Conservation (phyloP, 2,888 invertebrate genomes). For the Xanthia togata region DNA sequence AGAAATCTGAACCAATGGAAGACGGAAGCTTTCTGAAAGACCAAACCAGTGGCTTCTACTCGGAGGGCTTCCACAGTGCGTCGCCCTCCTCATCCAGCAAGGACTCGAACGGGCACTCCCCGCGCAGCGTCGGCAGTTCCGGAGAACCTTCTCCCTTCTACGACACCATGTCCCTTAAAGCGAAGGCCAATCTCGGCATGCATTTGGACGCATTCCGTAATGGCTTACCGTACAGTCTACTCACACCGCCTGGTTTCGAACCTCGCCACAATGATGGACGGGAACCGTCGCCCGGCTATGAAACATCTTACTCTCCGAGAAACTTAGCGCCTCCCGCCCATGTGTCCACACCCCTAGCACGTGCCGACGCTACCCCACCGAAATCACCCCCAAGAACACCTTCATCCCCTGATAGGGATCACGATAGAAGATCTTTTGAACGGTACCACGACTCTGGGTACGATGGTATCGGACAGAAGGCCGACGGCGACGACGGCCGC, state of each 20-base stretch:
- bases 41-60: slow-evolving; percentile 91
- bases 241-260: slow-evolving; percentile 91
- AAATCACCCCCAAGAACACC: slow-evolving; percentile 85
- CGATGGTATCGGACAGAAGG: slow-evolving; percentile 81
- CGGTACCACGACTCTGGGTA: slow-evolving; percentile 89
- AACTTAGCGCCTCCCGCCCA: slow-evolving; percentile 79
- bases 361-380: slow-evolving; percentile 85
- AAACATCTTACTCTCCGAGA: slow-evolving; percentile 81
- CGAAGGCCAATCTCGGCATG: slow-evolving; percentile 86
- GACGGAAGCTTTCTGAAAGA: slow-evolving; percentile 88
- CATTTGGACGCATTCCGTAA: slow-evolving; percentile 85
- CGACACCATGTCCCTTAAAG: slow-evolving; percentile 83
- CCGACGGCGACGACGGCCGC: slow-evolving; percentile 85
- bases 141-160: slow-evolving; percentile 85
- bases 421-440: slow-evolving; percentile 81
- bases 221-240: slow-evolving; percentile 90
- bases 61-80: slow-evolving; percentile 91
- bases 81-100: slow-evolving; percentile 91
- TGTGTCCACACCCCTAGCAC: slow-evolving; percentile 82
- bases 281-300: slow-evolving; percentile 80
- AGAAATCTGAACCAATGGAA: slow-evolving; percentile 91
- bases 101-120: slow-evolving; percentile 88
- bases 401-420: slow-evolving; percentile 80
- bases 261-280: slow-evolving; percentile 78
- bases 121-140: slow-evolving; percentile 85